Percentiles rank a stretch among this genome's conserved stretches.
Conservation (phyloP, 2,888 invertebrate species). For the Apomyelois bistriatella region DNA sequence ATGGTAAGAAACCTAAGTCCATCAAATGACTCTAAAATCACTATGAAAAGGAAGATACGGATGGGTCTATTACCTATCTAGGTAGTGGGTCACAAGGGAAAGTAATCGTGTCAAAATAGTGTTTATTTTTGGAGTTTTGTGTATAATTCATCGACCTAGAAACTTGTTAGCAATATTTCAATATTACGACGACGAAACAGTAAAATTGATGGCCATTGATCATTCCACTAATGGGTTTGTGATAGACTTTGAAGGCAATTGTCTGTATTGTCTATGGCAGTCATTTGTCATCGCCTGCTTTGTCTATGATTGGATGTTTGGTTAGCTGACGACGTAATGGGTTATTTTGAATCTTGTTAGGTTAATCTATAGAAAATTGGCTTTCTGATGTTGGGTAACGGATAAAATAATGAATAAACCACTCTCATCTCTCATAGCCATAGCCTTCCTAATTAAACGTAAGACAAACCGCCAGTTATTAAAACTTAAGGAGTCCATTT, state of each 20-base stretch:
- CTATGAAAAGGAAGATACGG: too few relatives aligned
- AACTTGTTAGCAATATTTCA: not conserved
- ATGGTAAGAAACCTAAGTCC: too few relatives aligned
- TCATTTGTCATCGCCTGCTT: not conserved
- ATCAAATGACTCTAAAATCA: too few relatives aligned
- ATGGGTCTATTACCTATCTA: too few relatives aligned
- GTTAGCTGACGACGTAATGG: not conserved
- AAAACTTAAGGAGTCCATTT: too few relatives aligned
- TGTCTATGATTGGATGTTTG: slow-evolving; percentile 7
- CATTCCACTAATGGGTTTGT: slow-evolving; percentile 17
- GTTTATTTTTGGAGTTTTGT: not conserved
- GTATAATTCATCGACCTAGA: not conserved
- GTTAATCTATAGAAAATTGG: not conserved
- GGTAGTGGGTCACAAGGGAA: too few relatives aligned
- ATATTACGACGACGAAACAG: not conserved
- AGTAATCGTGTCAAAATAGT: too few relatives aligned
- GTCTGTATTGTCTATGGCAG: slow-evolving; percentile 1
- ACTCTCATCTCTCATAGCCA: too few relatives aligned
- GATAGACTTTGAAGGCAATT: slow-evolving; percentile 3
- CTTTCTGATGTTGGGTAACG: not conserved
- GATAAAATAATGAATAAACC: not conserved
- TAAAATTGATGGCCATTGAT: slow-evolving; percentile 13
- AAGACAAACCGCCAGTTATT: too few relatives aligned
- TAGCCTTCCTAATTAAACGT: too few relatives aligned
- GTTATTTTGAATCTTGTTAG: not conserved